phyloP scores from a whole-genome alignment of 2,113 vertebrate genomes.

The Xiphias gladius region DNA sequence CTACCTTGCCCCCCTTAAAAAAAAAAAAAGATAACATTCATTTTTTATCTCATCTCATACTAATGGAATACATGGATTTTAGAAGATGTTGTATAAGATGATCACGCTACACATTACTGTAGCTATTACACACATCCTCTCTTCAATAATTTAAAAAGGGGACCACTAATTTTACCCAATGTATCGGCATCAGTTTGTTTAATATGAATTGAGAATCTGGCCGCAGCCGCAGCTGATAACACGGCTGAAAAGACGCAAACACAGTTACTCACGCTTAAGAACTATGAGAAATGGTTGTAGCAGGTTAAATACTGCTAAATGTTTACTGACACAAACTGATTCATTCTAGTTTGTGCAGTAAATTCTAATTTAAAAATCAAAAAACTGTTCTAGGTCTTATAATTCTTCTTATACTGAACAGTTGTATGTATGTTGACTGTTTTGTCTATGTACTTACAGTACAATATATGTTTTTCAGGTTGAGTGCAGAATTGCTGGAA shows the following conservation, averaged over 20 bases:
- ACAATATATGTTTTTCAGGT: slow-evolving; percentile 5
- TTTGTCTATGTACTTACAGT: too few relatives aligned
- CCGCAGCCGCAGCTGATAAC: not conserved
- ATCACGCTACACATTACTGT: not conserved
- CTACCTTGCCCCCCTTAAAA: too few relatives aligned
- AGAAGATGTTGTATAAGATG: not conserved
- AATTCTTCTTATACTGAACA: too few relatives aligned
- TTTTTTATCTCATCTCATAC: too few relatives aligned
- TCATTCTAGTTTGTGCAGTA: not conserved
- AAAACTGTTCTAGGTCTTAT: not conserved
- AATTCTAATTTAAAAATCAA: not conserved
- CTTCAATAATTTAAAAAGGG: not conserved
- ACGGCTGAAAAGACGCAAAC: not conserved
- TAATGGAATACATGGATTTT: not conserved
- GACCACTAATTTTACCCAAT: not conserved
- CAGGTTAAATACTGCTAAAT: not conserved
- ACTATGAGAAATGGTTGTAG: not conserved
- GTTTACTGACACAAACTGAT: too few relatives aligned
- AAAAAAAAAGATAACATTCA: too few relatives aligned
- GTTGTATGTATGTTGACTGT: too few relatives aligned
- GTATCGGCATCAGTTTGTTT: not conserved
- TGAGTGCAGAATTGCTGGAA: not conserved
- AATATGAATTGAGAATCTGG: not conserved
- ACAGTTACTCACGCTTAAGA: too few relatives aligned
- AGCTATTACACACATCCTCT: not conserved